A percentile compares a stretch with the other conserved stretches of the same genome.
Conservation (phyloP, 2,113 vertebrate species). For the Podarcis cretensis region DNA sequence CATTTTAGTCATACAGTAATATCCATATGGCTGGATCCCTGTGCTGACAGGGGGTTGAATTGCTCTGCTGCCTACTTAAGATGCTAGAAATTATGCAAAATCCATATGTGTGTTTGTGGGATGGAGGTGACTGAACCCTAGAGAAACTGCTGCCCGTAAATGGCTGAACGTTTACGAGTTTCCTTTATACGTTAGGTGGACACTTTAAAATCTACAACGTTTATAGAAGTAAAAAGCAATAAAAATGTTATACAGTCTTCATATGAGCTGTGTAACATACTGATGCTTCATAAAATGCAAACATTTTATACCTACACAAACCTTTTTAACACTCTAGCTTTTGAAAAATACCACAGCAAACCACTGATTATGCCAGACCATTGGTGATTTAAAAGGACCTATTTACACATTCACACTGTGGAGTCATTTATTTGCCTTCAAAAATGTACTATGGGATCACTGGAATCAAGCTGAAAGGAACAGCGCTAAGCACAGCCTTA, state of each 20-base stretch:
- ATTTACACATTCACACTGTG: neutral
- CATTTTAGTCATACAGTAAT: neutral
- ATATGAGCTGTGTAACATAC: neutral
- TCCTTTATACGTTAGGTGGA: neutral
- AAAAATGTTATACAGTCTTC: neutral
- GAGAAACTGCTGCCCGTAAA: neutral
- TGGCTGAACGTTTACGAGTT: neutral
- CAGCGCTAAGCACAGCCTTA: neutral
- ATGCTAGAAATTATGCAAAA: neutral
- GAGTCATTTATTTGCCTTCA: slow-evolving; percentile 33
- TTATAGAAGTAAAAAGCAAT: neutral
- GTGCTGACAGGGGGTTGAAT: too few species aligned
- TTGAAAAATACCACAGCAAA: slow-evolving; percentile 4
- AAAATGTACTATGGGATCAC: slow-evolving; percentile 10
- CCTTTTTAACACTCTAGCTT: neutral
- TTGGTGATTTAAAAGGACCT: neutral
- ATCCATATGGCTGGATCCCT: too few species aligned
- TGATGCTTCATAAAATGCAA: neutral
- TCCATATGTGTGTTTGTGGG: too few species aligned
- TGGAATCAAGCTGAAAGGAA: neutral
- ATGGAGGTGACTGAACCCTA: neutral
- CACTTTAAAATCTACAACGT: neutral
- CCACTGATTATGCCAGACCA: neutral
- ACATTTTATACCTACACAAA: slow-evolving; percentile 30
- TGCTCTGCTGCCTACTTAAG: neutral